Evolutionary conservation across 2,113 vertebrate species (phyloP), one percentile per base, ranked within the genome.

Genomic region (Gopherus flavomarginatus): DNA sequence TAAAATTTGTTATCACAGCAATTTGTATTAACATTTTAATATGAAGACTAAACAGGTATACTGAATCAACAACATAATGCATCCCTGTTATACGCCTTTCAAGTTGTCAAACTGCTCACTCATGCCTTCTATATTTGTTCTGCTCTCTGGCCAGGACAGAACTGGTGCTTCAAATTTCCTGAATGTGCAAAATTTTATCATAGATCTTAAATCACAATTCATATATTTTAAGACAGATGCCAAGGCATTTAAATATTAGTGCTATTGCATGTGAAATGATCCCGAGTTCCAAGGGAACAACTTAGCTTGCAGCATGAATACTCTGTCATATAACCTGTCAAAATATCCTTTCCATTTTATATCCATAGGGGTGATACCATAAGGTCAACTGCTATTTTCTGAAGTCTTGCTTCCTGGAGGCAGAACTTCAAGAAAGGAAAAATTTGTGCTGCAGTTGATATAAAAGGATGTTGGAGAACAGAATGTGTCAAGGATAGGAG

Each of bases 381-480:
- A 62, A 85, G 82, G 89, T 90, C 82, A 90, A 85, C 72, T 90
- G 82, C 82, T 90, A 53, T 90, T 90, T 62, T 90, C 54, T 80
- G 89, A 90, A 79, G 72, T 79, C 69, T 90, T 85, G 59, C 78
- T 72, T 85, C 82, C 89, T 90, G 19, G 72, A 85, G 72, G 82
- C 82, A 85, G 29, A 79, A 90, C 47, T 85, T 85, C 35, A 52
- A 85, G 82, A 52, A 52, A 29, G 24, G 12, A 19, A 21, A 11
- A 42, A 29, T 21, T 78, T 83, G 13, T 78, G 69, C 81, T 57
- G 14, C 49, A 77, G 81, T 44, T 42, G 82, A 78, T 47, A 79
- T 62, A 65, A 85, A 90, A 90, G 35, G 47, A 59, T 5, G 14
- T 2, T 79, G 31, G 11, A 35, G 24, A 59, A n/a, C 53, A 59